Evolutionary conservation across 2,888 invertebrate species (phyloP).

Genomic region (Lucinisca nassula): DNA sequence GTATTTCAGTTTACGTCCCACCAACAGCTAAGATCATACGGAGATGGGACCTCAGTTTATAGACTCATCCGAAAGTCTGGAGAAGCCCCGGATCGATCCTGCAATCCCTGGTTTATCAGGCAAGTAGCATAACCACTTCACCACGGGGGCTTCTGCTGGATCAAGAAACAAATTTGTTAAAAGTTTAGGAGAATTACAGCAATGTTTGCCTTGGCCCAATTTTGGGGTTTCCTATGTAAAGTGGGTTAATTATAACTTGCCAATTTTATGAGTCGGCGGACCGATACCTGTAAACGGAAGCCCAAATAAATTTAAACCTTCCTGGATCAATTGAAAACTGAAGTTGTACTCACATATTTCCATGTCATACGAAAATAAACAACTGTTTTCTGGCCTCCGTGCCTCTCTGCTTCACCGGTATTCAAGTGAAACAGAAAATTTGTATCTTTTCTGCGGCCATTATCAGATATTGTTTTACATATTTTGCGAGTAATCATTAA

Average conservation of each 20-base stretch:
- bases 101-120: too few relatives aligned
- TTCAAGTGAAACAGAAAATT: slow-evolving; percentile 12
- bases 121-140: too few relatives aligned
- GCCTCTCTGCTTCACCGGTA: not conserved
- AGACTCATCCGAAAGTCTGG: too few relatives aligned
- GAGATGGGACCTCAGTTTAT: too few relatives aligned
- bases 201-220: too few relatives aligned
- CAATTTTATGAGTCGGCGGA: not conserved
- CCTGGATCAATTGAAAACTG: not conserved
- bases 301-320: not conserved
- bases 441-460: not conserved
- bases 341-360: not conserved
- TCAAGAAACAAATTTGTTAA: too few relatives aligned
- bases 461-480: slow-evolving; percentile 17
- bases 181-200: too few relatives aligned
- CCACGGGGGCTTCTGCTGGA: too few relatives aligned
- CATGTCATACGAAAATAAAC: not conserved
- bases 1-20: too few relatives aligned
- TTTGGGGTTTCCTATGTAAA: too few relatives aligned
- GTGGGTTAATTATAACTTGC: not conserved
- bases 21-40: too few relatives aligned
- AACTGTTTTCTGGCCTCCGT: not conserved
- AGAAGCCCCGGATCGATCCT: too few relatives aligned
- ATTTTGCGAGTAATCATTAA: not conserved
- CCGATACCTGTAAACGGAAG: not conserved